phyloP scores from a whole-genome alignment of 2,113 vertebrate species.

The Oreochromis aureus region DNA sequence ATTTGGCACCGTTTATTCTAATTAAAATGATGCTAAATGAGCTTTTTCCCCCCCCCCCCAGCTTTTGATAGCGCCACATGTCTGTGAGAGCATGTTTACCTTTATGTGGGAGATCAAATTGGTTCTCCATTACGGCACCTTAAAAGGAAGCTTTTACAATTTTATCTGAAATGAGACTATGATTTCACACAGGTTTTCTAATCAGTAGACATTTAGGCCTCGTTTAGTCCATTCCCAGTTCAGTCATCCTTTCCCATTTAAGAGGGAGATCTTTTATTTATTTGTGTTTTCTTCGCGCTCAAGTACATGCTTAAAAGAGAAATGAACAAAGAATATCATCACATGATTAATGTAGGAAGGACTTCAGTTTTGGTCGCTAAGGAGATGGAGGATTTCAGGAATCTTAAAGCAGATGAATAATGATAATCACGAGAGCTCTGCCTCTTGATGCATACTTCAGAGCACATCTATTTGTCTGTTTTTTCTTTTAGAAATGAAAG shows the following conservation, averaged over 20 bases:
- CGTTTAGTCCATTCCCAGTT: slow-evolving; percentile 52
- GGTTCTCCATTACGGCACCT: slow-evolving; percentile 62
- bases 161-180: slow-evolving; percentile 65
- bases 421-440: slow-evolving; percentile 49
- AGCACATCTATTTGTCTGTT: slow-evolving; percentile 43
- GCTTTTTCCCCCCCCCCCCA: slow-evolving; percentile 19
- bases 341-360: slow-evolving; percentile 52
- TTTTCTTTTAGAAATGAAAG: slow-evolving; percentile 57
- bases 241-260: slow-evolving; percentile 41
- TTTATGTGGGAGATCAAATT: slow-evolving; percentile 67
- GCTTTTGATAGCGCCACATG: slow-evolving; percentile 46
- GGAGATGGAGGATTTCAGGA: slow-evolving; percentile 52
- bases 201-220: slow-evolving; percentile 63
- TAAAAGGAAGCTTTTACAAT: slow-evolving; percentile 63
- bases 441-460: slow-evolving; percentile 50
- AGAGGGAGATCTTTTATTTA: slow-evolving; percentile 47
- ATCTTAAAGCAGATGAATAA: slow-evolving; percentile 58
- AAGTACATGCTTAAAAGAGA: slow-evolving; percentile 18
- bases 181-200: slow-evolving; percentile 67
- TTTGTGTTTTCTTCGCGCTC: slow-evolving; percentile 51
- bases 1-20: slow-evolving; percentile 64
- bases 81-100: slow-evolving; percentile 58
- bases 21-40: slow-evolving; percentile 66
- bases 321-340: slow-evolving; percentile 50
- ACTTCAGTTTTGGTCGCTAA: slow-evolving; percentile 33